phyloP scores from a whole-genome alignment of 2,888 invertebrate genomes.

The Enchytraeus crypticus region DNA sequence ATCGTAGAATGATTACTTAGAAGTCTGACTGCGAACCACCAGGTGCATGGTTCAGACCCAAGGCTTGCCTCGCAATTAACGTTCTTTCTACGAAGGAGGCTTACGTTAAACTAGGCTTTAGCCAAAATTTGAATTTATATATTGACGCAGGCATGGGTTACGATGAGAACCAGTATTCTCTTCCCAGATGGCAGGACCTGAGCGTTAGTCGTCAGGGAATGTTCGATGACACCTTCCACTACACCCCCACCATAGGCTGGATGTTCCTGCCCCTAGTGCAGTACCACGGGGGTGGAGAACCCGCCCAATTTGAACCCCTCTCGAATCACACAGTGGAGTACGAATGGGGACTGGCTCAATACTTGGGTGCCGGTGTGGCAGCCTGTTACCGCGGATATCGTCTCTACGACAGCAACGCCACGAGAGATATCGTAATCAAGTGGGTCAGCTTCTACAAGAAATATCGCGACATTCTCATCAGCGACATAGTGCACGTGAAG shows the following conservation, averaged over 20 bases:
- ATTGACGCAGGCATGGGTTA: conserved; percentile 27
- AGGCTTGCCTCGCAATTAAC: too few species aligned
- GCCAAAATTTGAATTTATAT: too few species aligned
- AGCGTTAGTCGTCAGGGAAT: conserved; percentile 26
- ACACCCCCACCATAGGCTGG: conserved; percentile 25
- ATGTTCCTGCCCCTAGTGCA: conserved; percentile 25
- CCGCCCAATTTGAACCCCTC: conserved; percentile 26
- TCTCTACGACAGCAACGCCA: conserved; percentile 21
- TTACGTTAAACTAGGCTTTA: too few species aligned
- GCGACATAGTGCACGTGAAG: conserved; percentile 27
- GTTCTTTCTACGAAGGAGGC: too few species aligned
- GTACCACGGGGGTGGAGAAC: conserved; percentile 25
- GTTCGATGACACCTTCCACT: conserved; percentile 23
- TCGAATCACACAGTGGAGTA: conserved; percentile 21
- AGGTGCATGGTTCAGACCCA: too few species aligned
- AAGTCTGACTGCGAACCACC: too few species aligned
- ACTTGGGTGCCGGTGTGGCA: conserved; percentile 27
- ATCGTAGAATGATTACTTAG: too few species aligned
- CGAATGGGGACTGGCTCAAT: conserved; percentile 28
- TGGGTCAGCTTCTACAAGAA: conserved; percentile 28
- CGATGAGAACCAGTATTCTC: conserved; percentile 27
- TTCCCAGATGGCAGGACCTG: conserved; percentile 28
- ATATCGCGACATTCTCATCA: conserved; percentile 24
- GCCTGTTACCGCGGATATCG: conserved; percentile 27
- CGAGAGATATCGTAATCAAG: conserved; percentile 21